Evolutionary conservation across 92 coral and sea anemone genomes (phyloP).

Genomic region (Phymanthus crucifer): DNA sequence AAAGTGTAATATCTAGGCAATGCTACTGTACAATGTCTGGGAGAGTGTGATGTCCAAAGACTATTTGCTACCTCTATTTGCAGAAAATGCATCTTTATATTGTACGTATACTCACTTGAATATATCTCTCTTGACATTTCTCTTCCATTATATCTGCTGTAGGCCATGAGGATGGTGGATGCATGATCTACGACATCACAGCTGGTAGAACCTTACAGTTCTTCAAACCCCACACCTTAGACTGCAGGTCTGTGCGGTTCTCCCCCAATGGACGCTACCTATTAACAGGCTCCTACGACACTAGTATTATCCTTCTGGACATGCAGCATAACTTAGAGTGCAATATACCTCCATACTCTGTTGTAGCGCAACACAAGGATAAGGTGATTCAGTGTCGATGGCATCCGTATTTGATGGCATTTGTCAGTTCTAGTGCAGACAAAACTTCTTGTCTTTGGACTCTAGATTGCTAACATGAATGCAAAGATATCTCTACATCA

Average conservation of each 20-base stretch:
- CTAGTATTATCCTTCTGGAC: conserved; percentile 74
- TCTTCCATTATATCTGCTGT: conserved; percentile 30
- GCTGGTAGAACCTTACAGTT: conserved; percentile 86
- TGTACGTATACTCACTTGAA: too few species aligned
- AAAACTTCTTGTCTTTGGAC: conserved; percentile 89
- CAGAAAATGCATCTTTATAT: too few species aligned
- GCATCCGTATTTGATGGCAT: conserved; percentile 80
- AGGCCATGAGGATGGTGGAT: conserved; percentile 97
- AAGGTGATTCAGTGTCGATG: conserved; percentile 97
- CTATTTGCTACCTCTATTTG: too few species aligned
- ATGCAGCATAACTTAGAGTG: conserved; percentile 67
- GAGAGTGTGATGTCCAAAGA: too few species aligned
- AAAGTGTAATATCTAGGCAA: too few species aligned
- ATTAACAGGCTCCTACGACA: conserved; percentile 90
- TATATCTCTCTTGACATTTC: not conserved
- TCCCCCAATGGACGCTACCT: conserved; percentile 90
- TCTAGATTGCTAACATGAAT: conserved; percentile 46
- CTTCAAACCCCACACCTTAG: conserved; percentile 92
- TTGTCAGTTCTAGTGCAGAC: conserved; percentile 96
- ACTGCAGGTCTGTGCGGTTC: conserved; percentile 95
- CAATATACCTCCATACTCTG: conserved; percentile 71
- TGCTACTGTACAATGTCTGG: too few species aligned
- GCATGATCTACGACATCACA: conserved; percentile 93
- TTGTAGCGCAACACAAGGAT: conserved; percentile 83
- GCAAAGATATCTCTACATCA: not conserved